Conservation (phyloP, 2,888 invertebrate genomes). For the Chrysopilus asiliformis region DNA sequence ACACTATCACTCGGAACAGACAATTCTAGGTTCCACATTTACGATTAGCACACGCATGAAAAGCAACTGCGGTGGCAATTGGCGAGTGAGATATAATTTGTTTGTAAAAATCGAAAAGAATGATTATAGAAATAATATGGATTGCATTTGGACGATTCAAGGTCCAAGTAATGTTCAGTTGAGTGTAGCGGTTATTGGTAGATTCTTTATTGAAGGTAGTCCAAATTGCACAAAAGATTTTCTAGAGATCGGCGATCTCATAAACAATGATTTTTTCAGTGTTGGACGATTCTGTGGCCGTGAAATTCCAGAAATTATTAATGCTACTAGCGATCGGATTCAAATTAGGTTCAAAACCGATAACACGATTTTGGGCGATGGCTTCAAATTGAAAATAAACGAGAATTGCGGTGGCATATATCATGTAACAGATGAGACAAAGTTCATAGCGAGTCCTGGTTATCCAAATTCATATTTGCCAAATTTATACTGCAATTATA, state of each 20-base stretch:
- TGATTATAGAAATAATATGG: conserved; percentile 55
- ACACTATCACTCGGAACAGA: conserved; percentile 48
- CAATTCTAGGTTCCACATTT: conserved; percentile 8
- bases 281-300: conserved; percentile 54
- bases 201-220: conserved; percentile 62
- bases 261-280: conserved; percentile 31
- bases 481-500: conserved; percentile 50
- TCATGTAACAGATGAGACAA: conserved; percentile 38
- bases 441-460: conserved; percentile 56
- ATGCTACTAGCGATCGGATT: conserved; percentile 50
- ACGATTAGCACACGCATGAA: conserved; percentile 14
- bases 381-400: conserved; percentile 52
- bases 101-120: background rate
- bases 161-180: conserved; percentile 48
- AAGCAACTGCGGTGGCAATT: conserved; percentile 47
- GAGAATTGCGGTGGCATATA: conserved; percentile 60
- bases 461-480: conserved; percentile 52
- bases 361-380: conserved; percentile 48
- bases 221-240: conserved; percentile 62
- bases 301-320: conserved; percentile 39
- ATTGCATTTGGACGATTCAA: conserved; percentile 66
- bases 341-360: conserved; percentile 62
- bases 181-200: conserved; percentile 48
- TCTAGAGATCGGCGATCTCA: conserved; percentile 51
- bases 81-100: conserved; percentile 18